Base-by-base conservation (phyloP, 1,140 invertebrate genomes). In the Mesaphorura yosii region DNA sequence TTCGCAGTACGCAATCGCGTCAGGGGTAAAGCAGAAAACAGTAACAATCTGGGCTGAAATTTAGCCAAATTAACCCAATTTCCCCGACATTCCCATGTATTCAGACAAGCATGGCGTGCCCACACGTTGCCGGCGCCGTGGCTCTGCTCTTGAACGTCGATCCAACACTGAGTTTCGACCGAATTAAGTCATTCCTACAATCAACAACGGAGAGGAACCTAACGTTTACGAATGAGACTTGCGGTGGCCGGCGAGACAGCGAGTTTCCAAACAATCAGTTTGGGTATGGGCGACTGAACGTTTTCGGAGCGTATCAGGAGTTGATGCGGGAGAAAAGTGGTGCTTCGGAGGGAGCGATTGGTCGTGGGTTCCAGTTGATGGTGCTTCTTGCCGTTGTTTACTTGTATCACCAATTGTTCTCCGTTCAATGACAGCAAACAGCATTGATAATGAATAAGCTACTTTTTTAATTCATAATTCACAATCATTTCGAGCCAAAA, bases 101-200 rank as follows among this genome's bases (percentile, higher is more conserved):
- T 19, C n/a, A 22, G 23, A 42, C 40, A 17, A 10, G 31, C 2
- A 41, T 50, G 38, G 25, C 47, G 4, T 50, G 47, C 20, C 53
- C 53, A 2, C 48, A 55, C 37, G 47, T 29, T 15, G 20, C 25
- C 15, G 53, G 53, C 14, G 25, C 45, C 22, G 20, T 55, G 4
- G 37, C 53, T 17, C 19, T 55, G 2, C 19, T 55, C 3, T 17
- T 46, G 17, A 38, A 22, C 2, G 23, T n/a, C 15, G 29, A 48
- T 28, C 44, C 46, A 31, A 25, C 37, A 3, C 5, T 54, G 10
- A 48, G 29, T 2, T 48, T 39, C 48, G 52, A 47, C 6, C 3
- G 48, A 10, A 38, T 25, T 7, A 42, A 42, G 17, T 7, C 17
- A 7, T 42, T 19, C 23, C 23, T 42, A 17, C 10, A 12, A 19